Evolutionary conservation across 1,140 invertebrate genomes (phyloP).

Genomic region (Cyclargus thomasi): DNA sequence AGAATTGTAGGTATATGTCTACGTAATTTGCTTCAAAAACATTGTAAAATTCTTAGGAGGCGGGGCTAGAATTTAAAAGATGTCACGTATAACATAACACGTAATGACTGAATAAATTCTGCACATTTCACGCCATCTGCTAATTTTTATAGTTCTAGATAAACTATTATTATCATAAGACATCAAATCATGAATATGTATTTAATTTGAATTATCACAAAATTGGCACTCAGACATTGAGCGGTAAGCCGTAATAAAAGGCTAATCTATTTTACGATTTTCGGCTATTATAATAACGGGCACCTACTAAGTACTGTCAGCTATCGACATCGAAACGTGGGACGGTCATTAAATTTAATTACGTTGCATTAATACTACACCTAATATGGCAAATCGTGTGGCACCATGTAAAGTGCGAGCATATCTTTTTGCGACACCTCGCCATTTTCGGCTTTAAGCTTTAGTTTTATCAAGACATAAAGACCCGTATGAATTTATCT

Average conservation of each 20-base stretch:
- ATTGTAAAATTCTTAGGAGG: neutral
- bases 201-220: neutral
- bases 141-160: neutral
- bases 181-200: neutral
- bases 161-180: neutral
- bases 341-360: slow-evolving; percentile 22
- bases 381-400: slow-evolving; percentile 32
- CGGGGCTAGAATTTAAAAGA: neutral
- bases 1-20: no score
- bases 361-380: slow-evolving; percentile 34
- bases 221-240: neutral
- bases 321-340: slow-evolving; percentile 4
- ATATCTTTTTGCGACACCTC: slow-evolving; percentile 43
- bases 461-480: slow-evolving; percentile 73
- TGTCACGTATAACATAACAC: no score
- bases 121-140: slow-evolving; percentile 5
- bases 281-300: neutral
- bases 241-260: neutral
- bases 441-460: slow-evolving; percentile 63
- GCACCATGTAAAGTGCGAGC: slow-evolving; percentile 44
- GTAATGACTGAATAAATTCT: neutral
- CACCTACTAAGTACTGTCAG: no score
- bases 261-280: slow-evolving; percentile 4
- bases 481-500: slow-evolving; percentile 69
- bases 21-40: neutral